Evolutionary conservation across 2,888 invertebrate species (phyloP), one percentile per base, ranked within the genome.

Genomic region (Ctenicera cuprea): DNA sequence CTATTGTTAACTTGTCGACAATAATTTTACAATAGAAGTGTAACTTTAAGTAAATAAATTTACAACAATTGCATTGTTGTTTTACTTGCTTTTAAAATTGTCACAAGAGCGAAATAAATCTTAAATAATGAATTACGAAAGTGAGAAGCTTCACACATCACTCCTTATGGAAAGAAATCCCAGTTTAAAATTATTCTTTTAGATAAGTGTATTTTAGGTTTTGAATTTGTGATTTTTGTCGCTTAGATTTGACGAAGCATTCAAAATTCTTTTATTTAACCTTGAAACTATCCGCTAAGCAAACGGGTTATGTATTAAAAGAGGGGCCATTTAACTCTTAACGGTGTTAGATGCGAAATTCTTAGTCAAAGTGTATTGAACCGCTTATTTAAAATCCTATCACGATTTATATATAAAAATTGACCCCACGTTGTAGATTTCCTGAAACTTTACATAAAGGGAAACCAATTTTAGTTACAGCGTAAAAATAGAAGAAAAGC

Each of bases 301-400:
- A 1, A 22, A 54, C 54, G 30, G 22, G 54, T 30, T 30, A 12
- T 54, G 8, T 54, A 33, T 54, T 54, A 26, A 12, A n/a, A 33
- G 33, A 30, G 30, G 30, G 54, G 26, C 26, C 30, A 33, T 33
- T 22, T 54, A 54, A 54, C 26, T 30, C 30, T 54, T 30, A 26
- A 54, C 54, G 54, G 54, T 54, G 3, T 26, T 14, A n/a, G n/a
- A 22, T 52, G 52, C 26, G 52, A 52, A 52, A 45, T 48, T 48
- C 48, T 48, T 16, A 2, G 18, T 20, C 48, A 48, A 48, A 18
- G 48, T 18, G 48, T 16, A 48, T 48, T 48, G 48, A 48, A 48
- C 48, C 7, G 3, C 18, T 48, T 18, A 16, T 48, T 48, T 9
- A 48, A 20, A 33, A 33, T 1, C 9, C 33, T 9, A 9, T 5